Evolutionary conservation across 2,113 vertebrate genomes (phyloP).

Genomic region (Procavia capensis): DNA sequence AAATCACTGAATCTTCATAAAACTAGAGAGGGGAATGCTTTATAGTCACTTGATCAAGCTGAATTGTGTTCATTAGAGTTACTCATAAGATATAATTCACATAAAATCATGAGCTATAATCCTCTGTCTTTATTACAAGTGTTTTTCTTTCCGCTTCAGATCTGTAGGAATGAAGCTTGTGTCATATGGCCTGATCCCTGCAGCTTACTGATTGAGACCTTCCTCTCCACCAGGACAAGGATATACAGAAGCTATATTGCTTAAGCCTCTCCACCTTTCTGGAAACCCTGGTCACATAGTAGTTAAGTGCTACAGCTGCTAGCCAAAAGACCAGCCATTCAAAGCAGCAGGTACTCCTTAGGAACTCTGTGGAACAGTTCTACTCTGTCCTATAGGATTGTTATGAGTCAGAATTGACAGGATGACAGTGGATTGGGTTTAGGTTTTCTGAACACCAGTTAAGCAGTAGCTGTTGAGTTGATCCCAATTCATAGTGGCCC

Average conservation of each 20-base stretch:
- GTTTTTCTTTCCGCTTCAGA: conserved; percentile 20
- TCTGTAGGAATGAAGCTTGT: neutral
- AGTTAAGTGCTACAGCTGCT: too few species aligned
- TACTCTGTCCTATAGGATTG: too few species aligned
- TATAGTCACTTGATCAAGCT: conserved; percentile 34
- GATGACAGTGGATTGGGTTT: too few species aligned
- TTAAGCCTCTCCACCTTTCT: neutral
- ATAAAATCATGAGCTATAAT: conserved; percentile 43
- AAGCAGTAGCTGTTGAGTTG: too few species aligned
- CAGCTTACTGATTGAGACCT: conserved; percentile 5
- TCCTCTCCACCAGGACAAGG: neutral
- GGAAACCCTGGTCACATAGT: too few species aligned
- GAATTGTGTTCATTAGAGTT: neutral
- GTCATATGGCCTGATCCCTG: neutral
- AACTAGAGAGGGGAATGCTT: conserved; percentile 48
- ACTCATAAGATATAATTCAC: neutral
- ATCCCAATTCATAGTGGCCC: too few species aligned
- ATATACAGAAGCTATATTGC: neutral
- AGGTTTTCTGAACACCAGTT: too few species aligned
- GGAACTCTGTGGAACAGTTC: too few species aligned
- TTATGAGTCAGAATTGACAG: too few species aligned
- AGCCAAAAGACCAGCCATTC: too few species aligned
- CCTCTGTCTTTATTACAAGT: conserved; percentile 16
- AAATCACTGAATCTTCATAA: conserved; percentile 63
- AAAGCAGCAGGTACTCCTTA: too few species aligned